A percentile compares a stretch with the other conserved stretches of the same genome.
Evolutionary conservation across 2,113 vertebrate species (phyloP).

Genomic region (Mandrillus leucophaeus): DNA sequence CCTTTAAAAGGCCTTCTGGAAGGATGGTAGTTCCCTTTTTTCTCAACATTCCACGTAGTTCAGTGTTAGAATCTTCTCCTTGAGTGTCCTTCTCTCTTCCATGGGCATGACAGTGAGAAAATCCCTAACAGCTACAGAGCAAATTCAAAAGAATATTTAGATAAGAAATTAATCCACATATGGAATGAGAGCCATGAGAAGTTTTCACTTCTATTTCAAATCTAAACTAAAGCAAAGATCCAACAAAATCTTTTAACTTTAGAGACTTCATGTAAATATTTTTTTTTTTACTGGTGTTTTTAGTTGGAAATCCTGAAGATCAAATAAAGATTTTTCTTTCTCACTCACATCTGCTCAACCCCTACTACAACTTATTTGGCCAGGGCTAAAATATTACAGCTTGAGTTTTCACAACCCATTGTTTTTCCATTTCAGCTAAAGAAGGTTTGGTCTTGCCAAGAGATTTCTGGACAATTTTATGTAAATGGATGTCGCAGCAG

Average conservation of each 20-base stretch:
- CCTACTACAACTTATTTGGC: background rate
- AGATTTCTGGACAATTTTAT: background rate
- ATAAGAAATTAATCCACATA: background rate
- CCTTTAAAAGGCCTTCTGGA: conserved; percentile 28
- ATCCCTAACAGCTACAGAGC: background rate
- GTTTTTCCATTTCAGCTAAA: background rate
- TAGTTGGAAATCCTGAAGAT: background rate
- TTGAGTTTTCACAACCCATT: background rate
- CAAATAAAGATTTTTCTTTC: background rate
- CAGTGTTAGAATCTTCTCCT: background rate
- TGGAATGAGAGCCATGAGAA: background rate
- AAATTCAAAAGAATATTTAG: background rate
- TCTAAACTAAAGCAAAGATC: conserved; percentile 21
- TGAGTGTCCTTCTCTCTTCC: background rate
- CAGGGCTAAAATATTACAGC: background rate
- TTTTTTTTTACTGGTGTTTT: background rate
- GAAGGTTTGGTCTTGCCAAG: background rate
- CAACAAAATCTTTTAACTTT: background rate
- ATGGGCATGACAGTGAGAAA: background rate
- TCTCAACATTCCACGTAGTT: background rate
- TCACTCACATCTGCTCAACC: background rate
- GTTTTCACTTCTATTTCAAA: background rate
- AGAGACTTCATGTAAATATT: background rate
- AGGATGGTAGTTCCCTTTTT: background rate
- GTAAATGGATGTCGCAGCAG: background rate